Evolutionary conservation across 2,113 vertebrate genomes (phyloP).

Genomic region (Tenrec ecaudatus): DNA sequence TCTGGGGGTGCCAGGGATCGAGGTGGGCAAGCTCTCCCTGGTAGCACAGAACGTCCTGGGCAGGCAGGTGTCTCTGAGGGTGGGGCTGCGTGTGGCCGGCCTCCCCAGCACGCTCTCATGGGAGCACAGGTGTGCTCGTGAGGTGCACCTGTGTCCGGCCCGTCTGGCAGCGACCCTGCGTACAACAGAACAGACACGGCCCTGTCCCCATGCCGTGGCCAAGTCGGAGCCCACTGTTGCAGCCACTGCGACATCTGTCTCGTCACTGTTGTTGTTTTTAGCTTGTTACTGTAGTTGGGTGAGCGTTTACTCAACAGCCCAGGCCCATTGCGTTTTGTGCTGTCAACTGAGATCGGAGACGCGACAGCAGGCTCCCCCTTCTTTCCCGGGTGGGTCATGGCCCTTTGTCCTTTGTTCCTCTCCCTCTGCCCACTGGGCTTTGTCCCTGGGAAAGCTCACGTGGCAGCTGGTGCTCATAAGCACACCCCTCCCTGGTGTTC

Average conservation of each 20-base stretch:
- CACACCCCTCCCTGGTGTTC: too few relatives aligned
- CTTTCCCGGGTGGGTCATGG: too few relatives aligned
- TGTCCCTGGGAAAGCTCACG: too few relatives aligned
- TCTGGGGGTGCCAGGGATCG: accelerated
- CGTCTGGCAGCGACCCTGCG: background rate
- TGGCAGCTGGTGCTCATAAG: background rate
- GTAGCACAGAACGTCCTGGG: background rate
- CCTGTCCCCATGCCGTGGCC: background rate
- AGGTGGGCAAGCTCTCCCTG: background rate
- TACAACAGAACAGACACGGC: background rate
- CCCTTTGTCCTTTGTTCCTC: too few relatives aligned
- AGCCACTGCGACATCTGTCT: background rate
- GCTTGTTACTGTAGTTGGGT: too few relatives aligned
- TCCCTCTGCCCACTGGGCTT: too few relatives aligned
- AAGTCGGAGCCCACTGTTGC: background rate
- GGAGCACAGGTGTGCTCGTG: background rate
- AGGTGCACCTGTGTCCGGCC: background rate
- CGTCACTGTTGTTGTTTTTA: too few relatives aligned
- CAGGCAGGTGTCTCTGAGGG: accelerated
- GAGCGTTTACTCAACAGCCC: too few relatives aligned
- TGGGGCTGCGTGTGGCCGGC: background rate
- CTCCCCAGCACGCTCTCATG: background rate
- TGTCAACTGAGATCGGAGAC: too few relatives aligned
- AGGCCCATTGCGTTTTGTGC: too few relatives aligned
- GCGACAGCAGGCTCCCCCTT: too few relatives aligned